phyloP scores from a whole-genome alignment of 2,888 invertebrate genomes.

The Nasonovia ribisnigri region DNA sequence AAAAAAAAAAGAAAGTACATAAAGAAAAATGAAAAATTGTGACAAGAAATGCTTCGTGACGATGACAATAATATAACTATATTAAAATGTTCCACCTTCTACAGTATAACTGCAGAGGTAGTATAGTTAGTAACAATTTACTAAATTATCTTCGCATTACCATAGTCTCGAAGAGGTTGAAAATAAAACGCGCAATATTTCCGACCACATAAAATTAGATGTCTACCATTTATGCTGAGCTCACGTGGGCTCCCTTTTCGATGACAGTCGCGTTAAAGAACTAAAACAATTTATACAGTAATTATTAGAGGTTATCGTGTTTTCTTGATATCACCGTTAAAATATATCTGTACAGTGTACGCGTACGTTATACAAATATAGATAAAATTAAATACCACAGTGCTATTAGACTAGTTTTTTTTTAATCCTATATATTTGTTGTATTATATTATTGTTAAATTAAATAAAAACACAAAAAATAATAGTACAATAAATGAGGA shows the following conservation, averaged over 20 bases:
- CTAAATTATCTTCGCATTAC: not conserved
- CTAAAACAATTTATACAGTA: not conserved
- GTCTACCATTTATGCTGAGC: not conserved
- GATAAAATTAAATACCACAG: not conserved
- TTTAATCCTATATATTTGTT: not conserved
- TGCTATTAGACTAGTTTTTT: not conserved
- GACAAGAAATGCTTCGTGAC: not conserved
- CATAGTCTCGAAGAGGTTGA: not conserved
- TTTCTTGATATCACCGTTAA: not conserved
- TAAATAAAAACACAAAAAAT: not conserved
- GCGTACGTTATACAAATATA: not conserved
- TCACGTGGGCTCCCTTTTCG: not conserved
- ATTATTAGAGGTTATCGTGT: not conserved
- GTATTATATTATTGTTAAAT: not conserved
- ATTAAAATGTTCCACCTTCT: slow-evolving; percentile 6
- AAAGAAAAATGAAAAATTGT: not conserved
- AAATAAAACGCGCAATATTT: not conserved
- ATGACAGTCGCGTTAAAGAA: not conserved
- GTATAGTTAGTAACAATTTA: not conserved
- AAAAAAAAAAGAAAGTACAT: not conserved
- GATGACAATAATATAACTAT: not conserved
- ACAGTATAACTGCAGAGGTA: not conserved
- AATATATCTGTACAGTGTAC: not conserved
- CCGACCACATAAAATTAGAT: not conserved
- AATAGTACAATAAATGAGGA: not conserved